phyloP scores from a whole-genome alignment of 1,140 invertebrate species.

The Drosophila fuyamai region DNA sequence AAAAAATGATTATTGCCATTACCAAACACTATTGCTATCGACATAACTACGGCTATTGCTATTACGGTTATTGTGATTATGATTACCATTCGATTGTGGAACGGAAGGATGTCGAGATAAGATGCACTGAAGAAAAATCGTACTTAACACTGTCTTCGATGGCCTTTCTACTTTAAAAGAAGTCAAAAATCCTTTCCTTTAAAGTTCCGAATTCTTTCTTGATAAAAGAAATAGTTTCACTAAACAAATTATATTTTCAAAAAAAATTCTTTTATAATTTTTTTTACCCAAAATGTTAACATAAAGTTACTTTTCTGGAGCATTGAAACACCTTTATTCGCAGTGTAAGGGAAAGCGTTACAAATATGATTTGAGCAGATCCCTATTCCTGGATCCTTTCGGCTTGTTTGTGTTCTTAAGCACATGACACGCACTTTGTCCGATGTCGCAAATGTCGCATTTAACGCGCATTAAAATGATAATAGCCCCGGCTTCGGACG shows the following conservation, averaged over 20 bases:
- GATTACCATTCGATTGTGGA: conserved; percentile 77
- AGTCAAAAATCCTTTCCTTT: too few relatives aligned
- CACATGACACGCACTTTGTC: conserved; percentile 82
- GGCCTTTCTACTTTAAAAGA: neutral
- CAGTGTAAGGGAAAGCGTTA: conserved; percentile 57
- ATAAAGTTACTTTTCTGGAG: too few relatives aligned
- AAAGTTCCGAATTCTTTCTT: too few relatives aligned
- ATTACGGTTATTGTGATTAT: conserved; percentile 81
- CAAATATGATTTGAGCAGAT: conserved; percentile 67
- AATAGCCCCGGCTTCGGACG: conserved; percentile 45
- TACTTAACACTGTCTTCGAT: neutral
- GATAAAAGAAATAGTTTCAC: too few relatives aligned
- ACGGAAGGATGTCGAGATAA: conserved; percentile 14
- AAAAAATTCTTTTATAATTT: too few relatives aligned
- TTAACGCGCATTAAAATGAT: conserved; percentile 84
- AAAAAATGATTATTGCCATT: conserved; percentile 79
- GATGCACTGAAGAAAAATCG: conserved; percentile 11
- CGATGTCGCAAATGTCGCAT: conserved; percentile 80
- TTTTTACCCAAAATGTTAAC: too few relatives aligned
- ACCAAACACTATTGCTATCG: conserved; percentile 48
- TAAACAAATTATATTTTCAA: too few relatives aligned
- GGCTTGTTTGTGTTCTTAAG: conserved; percentile 57
- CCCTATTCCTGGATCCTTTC: conserved; percentile 35
- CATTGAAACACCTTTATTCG: neutral
- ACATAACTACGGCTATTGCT: conserved; percentile 69